These are phyloP conservation scores for Sminthopsis crassicaudata DNA, from an alignment of 2,113 vertebrate genomes.

Conservation along the genomic window DNA sequence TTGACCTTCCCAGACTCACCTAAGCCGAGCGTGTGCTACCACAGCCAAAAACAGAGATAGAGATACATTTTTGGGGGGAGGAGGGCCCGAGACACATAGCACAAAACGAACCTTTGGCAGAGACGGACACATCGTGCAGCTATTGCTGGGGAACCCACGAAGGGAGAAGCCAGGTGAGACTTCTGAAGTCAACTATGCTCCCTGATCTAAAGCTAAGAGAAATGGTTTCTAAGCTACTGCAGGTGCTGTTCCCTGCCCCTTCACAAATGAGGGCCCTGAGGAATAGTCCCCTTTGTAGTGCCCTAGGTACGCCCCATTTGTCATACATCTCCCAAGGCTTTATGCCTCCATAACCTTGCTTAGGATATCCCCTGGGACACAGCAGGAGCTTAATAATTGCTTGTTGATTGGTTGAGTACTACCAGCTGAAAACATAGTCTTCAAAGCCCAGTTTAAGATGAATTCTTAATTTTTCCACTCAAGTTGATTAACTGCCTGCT, in stretches of 20 bases:
- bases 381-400: neutral
- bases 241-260: neutral
- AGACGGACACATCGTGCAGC: neutral
- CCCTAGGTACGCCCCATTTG: neutral
- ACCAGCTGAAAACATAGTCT: neutral
- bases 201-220: neutral
- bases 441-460: neutral
- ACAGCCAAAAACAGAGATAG: neutral
- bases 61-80: too few species aligned
- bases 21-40: too few species aligned
- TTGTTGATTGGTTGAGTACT: neutral
- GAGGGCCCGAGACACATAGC: neutral
- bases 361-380: neutral
- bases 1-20: neutral
- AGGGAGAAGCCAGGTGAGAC: neutral
- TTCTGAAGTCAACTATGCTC: neutral
- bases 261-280: neutral
- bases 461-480: neutral
- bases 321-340: neutral
- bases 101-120: neutral
- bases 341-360: neutral
- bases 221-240: neutral
- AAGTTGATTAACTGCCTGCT: neutral
- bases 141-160: neutral
- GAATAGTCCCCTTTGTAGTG: neutral